Conservation (phyloP, 2,113 vertebrate genomes). For the Craseonycteris thonglongyai region DNA sequence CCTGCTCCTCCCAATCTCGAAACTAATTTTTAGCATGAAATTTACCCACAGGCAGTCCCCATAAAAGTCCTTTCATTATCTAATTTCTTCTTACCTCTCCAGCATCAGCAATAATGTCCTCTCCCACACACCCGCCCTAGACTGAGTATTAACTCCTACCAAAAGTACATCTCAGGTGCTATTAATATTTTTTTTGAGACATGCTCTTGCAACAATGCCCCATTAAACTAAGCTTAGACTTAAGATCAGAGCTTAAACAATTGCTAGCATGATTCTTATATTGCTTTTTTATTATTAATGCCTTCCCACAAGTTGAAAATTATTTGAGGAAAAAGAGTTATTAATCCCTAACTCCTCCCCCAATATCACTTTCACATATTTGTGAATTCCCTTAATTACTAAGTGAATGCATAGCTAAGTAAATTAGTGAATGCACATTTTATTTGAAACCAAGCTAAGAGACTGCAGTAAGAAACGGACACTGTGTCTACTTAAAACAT, state of each 20-base stretch:
- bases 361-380: neutral
- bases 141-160: neutral
- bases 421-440: neutral
- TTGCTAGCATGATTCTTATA: neutral
- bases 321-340: neutral
- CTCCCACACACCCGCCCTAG: neutral
- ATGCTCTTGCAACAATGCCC: accelerated
- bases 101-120: neutral
- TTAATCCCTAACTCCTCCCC: neutral
- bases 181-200: neutral
- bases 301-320: neutral
- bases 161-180: neutral
- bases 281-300: neutral
- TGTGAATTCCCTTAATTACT: neutral
- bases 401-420: neutral
- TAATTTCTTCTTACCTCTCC: neutral
- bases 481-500: neutral
- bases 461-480: neutral
- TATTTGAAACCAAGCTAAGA: neutral
- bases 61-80: neutral
- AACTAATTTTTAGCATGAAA: neutral
- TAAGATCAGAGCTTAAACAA: neutral
- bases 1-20: neutral
- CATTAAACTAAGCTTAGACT: neutral
- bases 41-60: neutral